phyloP scores from a whole-genome alignment of 1,140 invertebrate species.

The Ylistrum balloti region DNA sequence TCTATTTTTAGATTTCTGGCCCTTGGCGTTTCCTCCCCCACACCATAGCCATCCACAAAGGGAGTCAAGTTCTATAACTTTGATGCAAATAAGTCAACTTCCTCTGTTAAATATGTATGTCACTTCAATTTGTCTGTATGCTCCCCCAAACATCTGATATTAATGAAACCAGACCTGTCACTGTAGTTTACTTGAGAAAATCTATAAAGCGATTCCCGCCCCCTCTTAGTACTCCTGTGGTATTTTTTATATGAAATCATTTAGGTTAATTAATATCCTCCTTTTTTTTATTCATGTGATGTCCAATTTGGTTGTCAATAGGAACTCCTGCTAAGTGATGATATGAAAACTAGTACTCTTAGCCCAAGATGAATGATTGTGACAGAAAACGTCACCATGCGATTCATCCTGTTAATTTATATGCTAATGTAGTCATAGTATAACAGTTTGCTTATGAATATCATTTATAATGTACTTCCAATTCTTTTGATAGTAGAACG shows the following conservation, averaged over 20 bases:
- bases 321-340: not conserved
- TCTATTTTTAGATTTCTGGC: not conserved
- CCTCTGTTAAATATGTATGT: not conserved
- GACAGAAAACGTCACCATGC: too few species aligned
- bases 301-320: not conserved
- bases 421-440: too few species aligned
- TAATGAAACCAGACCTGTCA: not conserved
- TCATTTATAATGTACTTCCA: too few species aligned
- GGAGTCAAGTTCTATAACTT: not conserved
- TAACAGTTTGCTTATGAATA: too few species aligned
- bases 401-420: too few species aligned
- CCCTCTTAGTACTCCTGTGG: not conserved
- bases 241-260: not conserved
- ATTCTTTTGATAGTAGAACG: too few species aligned
- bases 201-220: not conserved
- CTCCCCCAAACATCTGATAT: not conserved
- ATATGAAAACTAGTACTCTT: too few species aligned
- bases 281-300: not conserved
- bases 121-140: not conserved
- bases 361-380: too few species aligned
- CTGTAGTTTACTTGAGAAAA: not conserved
- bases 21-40: slow-evolving; percentile 13
- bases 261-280: not conserved
- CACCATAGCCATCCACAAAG: not conserved
- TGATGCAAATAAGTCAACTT: not conserved